These are phyloP conservation scores for Dermolepida albohirtum DNA, from an alignment of 2,888 invertebrate species.

Conservation along the genomic window DNA sequence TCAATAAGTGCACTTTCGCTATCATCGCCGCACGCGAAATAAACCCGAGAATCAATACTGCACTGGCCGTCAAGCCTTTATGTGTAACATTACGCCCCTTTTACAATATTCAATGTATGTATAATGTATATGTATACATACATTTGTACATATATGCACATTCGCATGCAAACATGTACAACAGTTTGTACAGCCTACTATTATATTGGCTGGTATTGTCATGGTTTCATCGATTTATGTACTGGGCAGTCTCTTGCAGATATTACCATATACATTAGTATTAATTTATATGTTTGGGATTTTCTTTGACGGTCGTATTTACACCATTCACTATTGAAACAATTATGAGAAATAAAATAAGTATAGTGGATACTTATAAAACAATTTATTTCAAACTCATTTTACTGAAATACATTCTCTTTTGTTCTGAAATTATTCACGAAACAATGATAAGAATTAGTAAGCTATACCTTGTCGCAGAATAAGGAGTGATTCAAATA, in stretches of 20 bases:
- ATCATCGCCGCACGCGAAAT: conserved; percentile 40
- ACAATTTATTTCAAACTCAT: no score
- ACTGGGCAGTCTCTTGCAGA: conserved; percentile 8
- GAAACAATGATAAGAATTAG: no score
- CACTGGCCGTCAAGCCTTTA: conserved; percentile 40
- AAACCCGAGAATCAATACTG: conserved; percentile 42
- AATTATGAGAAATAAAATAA: no score
- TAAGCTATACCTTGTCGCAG: no score
- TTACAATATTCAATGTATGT: conserved; percentile 4
- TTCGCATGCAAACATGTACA: conserved; percentile 13
- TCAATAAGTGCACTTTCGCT: conserved; percentile 45
- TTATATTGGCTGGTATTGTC: conserved; percentile 23
- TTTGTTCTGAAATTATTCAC: no score
- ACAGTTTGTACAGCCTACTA: conserved; percentile 30
- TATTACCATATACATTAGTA: neutral
- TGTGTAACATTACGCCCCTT: conserved; percentile 22
- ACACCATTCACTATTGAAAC: no score
- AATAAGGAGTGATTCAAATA: no score
- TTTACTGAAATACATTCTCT: no score
- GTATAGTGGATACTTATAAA: no score
- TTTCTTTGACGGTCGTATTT: no score
- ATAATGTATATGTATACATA: neutral
- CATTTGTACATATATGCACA: conserved; percentile 12
- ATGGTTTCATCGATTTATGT: conserved; percentile 32
- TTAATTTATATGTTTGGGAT: no score